A percentile compares a stretch with the other conserved stretches of the same genome.
These are phyloP conservation scores for Ellobius talpinus DNA, from an alignment of 2,113 vertebrate species.

Conservation along the genomic window DNA sequence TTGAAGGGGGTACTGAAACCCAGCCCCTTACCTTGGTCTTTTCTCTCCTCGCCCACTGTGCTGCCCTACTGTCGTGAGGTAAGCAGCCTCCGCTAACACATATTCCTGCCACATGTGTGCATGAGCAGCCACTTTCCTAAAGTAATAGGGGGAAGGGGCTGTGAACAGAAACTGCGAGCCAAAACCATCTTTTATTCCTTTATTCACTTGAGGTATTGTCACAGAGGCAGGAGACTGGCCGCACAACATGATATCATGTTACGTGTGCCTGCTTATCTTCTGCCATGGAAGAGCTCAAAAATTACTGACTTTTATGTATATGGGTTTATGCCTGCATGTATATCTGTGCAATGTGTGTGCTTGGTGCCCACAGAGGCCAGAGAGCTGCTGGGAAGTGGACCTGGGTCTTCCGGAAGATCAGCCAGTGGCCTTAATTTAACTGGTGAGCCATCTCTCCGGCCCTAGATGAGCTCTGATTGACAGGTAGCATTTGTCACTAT, in stretches of 20 bases:
- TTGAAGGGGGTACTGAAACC: too few species aligned
- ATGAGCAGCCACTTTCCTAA: too few species aligned
- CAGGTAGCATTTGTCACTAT: accelerated
- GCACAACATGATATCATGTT: accelerated
- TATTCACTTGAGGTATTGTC: background rate
- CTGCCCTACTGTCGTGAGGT: background rate
- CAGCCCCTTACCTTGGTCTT: background rate
- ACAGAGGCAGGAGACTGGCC: background rate
- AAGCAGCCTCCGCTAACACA: background rate
- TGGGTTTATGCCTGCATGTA: background rate
- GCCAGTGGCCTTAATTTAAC: background rate
- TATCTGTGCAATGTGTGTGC: background rate
- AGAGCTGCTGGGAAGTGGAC: background rate
- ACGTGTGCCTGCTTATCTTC: background rate
- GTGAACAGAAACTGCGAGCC: background rate
- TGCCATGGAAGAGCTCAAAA: background rate
- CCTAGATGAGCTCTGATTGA: background rate
- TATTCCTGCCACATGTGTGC: too few species aligned
- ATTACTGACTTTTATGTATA: background rate
- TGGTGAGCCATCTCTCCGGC: background rate
- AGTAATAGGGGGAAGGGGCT: background rate
- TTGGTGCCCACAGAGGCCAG: background rate
- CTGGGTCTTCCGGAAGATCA: background rate
- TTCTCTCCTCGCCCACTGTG: too few species aligned
- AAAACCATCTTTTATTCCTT: background rate